These are phyloP conservation scores for Neodiprion virginianus DNA, from an alignment of 1,140 invertebrate genomes.

Conservation along the genomic window DNA sequence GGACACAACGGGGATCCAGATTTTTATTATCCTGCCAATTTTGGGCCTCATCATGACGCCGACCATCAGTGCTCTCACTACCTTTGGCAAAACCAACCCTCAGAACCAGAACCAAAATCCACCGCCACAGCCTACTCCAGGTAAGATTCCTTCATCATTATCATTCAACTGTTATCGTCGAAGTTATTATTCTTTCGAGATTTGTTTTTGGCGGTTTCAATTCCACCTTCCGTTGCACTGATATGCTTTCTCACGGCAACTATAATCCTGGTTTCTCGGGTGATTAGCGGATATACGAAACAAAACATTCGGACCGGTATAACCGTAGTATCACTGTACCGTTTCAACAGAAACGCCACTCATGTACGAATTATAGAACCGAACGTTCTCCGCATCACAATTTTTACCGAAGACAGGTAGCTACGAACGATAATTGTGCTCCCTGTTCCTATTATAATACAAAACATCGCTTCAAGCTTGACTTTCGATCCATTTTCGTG, in stretches of 20 bases:
- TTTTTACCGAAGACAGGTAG: too few species aligned
- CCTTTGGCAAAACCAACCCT: slow-evolving; percentile 72
- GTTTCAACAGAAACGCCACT: too few species aligned
- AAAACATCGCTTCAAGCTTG: too few species aligned
- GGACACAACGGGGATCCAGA: slow-evolving; percentile 30
- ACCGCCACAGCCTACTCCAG: slow-evolving; percentile 63
- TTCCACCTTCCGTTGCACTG: neutral
- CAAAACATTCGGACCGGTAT: too few species aligned
- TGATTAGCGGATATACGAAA: too few species aligned
- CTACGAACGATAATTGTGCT: too few species aligned
- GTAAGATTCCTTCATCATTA: slow-evolving; percentile 54
- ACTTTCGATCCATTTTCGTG: too few species aligned
- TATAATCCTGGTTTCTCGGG: too few species aligned
- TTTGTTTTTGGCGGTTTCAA: slow-evolving; percentile 10
- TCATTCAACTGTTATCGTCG: neutral
- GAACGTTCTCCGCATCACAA: too few species aligned
- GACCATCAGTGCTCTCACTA: slow-evolving; percentile 68
- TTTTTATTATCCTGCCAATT: slow-evolving; percentile 38
- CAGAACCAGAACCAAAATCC: slow-evolving; percentile 59
- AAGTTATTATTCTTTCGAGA: slow-evolving; percentile 8
- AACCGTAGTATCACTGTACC: too few species aligned
- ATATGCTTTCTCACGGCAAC: neutral
- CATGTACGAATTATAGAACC: too few species aligned
- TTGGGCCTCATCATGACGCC: slow-evolving; percentile 51
- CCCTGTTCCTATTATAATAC: too few species aligned